Base-by-base conservation (phyloP, 2,888 invertebrate species). In the Platycheirus albimanus region DNA sequence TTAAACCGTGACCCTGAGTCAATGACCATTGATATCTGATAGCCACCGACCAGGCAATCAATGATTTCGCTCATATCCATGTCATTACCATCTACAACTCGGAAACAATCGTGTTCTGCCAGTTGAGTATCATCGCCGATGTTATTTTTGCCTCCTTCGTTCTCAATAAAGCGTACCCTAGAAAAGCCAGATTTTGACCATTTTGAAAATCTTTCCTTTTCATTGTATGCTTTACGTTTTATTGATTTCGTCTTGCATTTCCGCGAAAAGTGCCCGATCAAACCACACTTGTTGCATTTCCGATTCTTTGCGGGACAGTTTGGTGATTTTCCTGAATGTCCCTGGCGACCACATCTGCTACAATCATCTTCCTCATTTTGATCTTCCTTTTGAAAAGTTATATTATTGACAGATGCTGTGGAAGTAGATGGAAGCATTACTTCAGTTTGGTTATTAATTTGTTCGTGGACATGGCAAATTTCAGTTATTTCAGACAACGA, bases 371-470 rank as follows among this genome's bases (percentile, higher is more conserved):
- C 43, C 1, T 36, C 19, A 20, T 63, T 51, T 28, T 64, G 41
- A 2, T 13, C 54, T 13, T 3, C 7, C 24, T 17, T 13, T 15
- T 49, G 66, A 15, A 61, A 17, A 33, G 75, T 43, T 8, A 85
- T 85, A 51, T 75, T 84, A 58, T 80, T 74, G 36, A 84, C 45
- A n/a, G 2, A 1, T 19, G 49, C 41, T 10, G 24, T 54, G 13
- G 58, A 15, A 30, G 56, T 41, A 47, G 67, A 11, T 30, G 67
- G 66, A 19, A 75, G 11, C 84, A 85, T 85, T 17, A 43, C 63
- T 70, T 79, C 79, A n/a, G 84, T 66, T 66, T 85, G 81, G 45
- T 81, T 84, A 20, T 58, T 74, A 13, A 85, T 84, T 61, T 85
- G 76, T 33, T 85, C 77, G 41, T 85, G 43, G 38, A 85, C 66